Evolutionary conservation across 2,888 invertebrate species (phyloP).

Genomic region (Cerceris ruficornis): DNA sequence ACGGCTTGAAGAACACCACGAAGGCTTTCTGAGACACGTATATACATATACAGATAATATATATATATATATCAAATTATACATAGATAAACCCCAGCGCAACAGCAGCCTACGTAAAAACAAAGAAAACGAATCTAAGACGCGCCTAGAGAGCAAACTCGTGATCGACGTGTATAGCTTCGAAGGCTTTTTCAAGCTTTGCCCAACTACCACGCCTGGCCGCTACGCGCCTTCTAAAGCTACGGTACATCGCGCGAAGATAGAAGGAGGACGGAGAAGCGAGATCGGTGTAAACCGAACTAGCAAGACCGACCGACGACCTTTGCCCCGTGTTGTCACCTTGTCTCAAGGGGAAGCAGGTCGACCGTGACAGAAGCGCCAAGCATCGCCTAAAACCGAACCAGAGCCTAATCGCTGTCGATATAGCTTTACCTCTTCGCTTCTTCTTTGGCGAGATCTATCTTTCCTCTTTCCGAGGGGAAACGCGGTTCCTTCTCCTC

Average conservation of each 20-base stretch:
- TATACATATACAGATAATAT: constrained; percentile 24
- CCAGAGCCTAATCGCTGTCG: constrained; percentile 47
- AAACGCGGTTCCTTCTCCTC: constrained; percentile 7
- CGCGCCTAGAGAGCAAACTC: constrained; percentile 47
- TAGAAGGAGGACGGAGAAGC: constrained; percentile 32
- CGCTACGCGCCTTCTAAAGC: constrained; percentile 45
- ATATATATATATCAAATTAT: background rate
- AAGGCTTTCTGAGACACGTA: constrained; percentile 51
- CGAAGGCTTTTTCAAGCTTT: constrained; percentile 64
- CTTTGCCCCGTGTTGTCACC: constrained; percentile 4
- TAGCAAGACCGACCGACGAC: constrained; percentile 14
- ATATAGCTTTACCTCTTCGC: constrained; percentile 41
- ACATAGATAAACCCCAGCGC: constrained; percentile 26
- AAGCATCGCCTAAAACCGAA: constrained; percentile 39
- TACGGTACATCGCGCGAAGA: constrained; percentile 52
- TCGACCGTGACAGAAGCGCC: constrained; percentile 19
- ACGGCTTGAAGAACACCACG: constrained; percentile 65
- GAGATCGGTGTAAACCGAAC: constrained; percentile 8
- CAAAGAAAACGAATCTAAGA: constrained; percentile 15
- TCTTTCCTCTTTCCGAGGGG: background rate
- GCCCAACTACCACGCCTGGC: constrained; percentile 49
- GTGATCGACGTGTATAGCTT: constrained; percentile 60
- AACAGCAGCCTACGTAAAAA: constrained; percentile 38
- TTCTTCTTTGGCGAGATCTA: constrained; percentile 26
- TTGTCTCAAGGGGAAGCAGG: background rate